Base-by-base conservation (phyloP, 2,113 vertebrate genomes). In the Corythornis madagascariensis region DNA sequence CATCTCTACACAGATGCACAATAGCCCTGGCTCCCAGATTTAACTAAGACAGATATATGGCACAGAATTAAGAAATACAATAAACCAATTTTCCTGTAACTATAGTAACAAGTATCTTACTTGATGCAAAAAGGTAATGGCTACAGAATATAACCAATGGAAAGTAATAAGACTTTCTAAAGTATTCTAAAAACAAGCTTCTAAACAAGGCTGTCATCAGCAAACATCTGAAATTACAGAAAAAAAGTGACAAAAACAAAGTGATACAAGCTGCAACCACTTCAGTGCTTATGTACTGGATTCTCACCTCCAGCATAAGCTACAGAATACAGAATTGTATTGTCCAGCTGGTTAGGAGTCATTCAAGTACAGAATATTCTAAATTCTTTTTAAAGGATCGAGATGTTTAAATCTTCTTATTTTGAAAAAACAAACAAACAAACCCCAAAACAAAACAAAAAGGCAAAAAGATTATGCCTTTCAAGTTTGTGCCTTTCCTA, bases 281-380 rank as follows among this genome's bases (percentile, higher is more conserved):
- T 83, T 86, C 42, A 67, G 50, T 64, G 72, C 42, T 88, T 69
- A 69, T 42, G 43, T 35, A 89, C 61, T 57, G 65, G 74, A 80
- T 89, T 90, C 50, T 89, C 61, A 94, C 29, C 69, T 82, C 80
- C 93, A 90, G 65, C 69, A 74, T 25, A 93, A 89, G 52, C 64
- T 84, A 83, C 63, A 91, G 69, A 89, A 96, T 88, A 96, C 59
- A n/a, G n/a, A n/a, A n/a, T 91, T 93, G 93, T 92, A 89, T 97
- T 95, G 92, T 90, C 94, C 3, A 80, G 94, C 89, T 78, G 77
- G 64, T 93, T 96, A 95, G 86, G 74, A 96, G 82, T 93, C 96
- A 97, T 87, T 97, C 93, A 89, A 82, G 85, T 94, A 92, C 95
- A 90, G 98, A 97, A 98, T 97, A 96, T 93, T 96, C 93, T 95